Conservation (phyloP, 2,113 vertebrate species). For the Pelobates fuscus region DNA sequence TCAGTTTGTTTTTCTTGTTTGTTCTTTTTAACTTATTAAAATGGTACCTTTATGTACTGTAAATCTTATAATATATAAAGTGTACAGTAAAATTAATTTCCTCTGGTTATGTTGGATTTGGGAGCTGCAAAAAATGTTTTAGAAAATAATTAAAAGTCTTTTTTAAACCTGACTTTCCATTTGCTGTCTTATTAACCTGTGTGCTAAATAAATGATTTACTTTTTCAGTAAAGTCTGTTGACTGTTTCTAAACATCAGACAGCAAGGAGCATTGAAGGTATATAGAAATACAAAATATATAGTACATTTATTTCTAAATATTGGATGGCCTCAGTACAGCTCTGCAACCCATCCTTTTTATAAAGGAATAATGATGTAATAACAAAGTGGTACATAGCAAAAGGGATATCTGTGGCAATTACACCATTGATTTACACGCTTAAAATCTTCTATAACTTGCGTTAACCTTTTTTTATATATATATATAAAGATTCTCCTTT, state of each 20-base stretch:
- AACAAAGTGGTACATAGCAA: too few species aligned
- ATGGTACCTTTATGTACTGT: conserved; percentile 6
- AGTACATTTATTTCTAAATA: too few species aligned
- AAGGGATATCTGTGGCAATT: too few species aligned
- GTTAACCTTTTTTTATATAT: too few species aligned
- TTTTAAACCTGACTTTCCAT: not conserved
- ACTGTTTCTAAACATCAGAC: not conserved
- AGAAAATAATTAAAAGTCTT: conserved; percentile 5
- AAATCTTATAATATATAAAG: conserved; percentile 20
- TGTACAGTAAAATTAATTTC: conserved; percentile 22
- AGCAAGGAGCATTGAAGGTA: too few species aligned
- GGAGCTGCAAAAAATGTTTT: conserved; percentile 4
- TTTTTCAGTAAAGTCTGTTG: conserved; percentile 10
- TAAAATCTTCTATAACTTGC: too few species aligned
- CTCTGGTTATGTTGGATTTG: not conserved
- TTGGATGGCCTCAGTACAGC: too few species aligned
- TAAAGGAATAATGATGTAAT: too few species aligned
- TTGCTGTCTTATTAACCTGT: conserved; percentile 22
- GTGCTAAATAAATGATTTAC: conserved; percentile 38
- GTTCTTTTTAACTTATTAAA: conserved; percentile 20
- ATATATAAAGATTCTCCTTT: too few species aligned
- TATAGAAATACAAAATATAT: too few species aligned
- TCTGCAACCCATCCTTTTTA: too few species aligned
- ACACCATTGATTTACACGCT: too few species aligned
- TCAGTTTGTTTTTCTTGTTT: not conserved